Conservation (phyloP, 2,888 invertebrate genomes). For the Meiosimyza decipiens region DNA sequence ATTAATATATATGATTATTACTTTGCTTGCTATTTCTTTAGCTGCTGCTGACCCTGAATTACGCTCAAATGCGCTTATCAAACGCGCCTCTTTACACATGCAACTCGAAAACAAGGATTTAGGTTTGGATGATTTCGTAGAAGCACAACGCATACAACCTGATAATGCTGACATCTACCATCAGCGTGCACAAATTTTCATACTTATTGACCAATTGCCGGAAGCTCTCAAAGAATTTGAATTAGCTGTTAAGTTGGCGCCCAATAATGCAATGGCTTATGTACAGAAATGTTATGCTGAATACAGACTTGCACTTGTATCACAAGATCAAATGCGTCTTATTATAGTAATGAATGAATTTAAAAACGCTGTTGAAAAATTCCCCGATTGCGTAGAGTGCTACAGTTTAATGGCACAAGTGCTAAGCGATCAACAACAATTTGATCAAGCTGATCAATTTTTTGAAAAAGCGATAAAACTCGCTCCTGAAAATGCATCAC, state of each 20-base stretch:
- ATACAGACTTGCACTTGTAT: constrained; percentile 77
- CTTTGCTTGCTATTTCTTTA: constrained; percentile 37
- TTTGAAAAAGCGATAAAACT: constrained; percentile 84
- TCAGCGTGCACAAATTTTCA: constrained; percentile 89
- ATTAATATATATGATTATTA: too few relatives aligned
- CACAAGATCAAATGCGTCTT: constrained; percentile 73
- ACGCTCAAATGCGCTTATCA: constrained; percentile 87
- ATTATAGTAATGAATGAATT: constrained; percentile 79
- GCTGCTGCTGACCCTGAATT: constrained; percentile 72
- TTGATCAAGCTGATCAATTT: constrained; percentile 82
- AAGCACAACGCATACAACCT: constrained; percentile 81
- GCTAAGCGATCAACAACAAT: constrained; percentile 85
- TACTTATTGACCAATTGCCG: constrained; percentile 83
- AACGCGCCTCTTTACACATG: constrained; percentile 85
- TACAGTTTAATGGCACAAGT: constrained; percentile 92
- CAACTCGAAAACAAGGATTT: constrained; percentile 80
- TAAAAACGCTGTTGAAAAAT: constrained; percentile 79
- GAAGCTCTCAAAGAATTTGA: constrained; percentile 86
- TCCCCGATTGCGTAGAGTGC: constrained; percentile 87
- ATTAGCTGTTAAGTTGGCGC: constrained; percentile 83
- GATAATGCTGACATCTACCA: constrained; percentile 91
- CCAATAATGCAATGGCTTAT: constrained; percentile 85
- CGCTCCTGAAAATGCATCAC: constrained; percentile 86
- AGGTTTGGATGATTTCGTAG: constrained; percentile 82
- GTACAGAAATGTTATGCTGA: constrained; percentile 93